These are phyloP conservation scores for Salvator merianae DNA, from an alignment of 2,113 vertebrate genomes.

Conservation along the genomic window DNA sequence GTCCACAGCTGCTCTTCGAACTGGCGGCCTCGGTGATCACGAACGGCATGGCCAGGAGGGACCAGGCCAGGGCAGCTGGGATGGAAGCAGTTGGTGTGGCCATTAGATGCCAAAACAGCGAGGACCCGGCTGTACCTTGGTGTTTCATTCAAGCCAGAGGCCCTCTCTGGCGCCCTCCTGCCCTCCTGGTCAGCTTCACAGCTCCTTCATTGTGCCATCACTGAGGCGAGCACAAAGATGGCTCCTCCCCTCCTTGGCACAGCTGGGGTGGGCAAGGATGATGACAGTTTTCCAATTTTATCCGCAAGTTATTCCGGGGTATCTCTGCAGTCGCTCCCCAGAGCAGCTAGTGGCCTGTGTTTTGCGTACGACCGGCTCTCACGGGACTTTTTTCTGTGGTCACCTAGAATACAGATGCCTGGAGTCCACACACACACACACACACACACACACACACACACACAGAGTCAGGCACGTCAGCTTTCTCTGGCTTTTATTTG, in stretches of 20 bases:
- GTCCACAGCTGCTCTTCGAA: background rate
- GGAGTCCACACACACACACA: background rate
- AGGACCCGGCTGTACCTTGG: background rate
- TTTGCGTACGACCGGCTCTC: too few relatives aligned
- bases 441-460: background rate
- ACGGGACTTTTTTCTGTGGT: too few relatives aligned
- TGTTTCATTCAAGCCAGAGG: background rate
- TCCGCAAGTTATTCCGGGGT: too few relatives aligned
- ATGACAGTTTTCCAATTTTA: too few relatives aligned
- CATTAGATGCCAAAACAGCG: background rate
- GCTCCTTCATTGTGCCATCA: slow-evolving; percentile 10
- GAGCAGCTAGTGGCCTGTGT: too few relatives aligned
- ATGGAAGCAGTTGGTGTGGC: background rate
- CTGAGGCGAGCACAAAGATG: background rate
- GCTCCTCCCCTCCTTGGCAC: background rate
- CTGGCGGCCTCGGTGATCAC: background rate
- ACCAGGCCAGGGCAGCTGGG: background rate
- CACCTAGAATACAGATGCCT: background rate
- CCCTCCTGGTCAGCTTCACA: background rate
- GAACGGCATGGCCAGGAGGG: background rate
- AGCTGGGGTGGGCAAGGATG: background rate
- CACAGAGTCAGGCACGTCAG: background rate
- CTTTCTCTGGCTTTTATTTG: background rate
- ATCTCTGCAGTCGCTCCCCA: too few relatives aligned
- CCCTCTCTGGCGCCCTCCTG: background rate